Evolutionary conservation across 2,113 vertebrate species (phyloP).

Genomic region (Eclectus roratus): DNA sequence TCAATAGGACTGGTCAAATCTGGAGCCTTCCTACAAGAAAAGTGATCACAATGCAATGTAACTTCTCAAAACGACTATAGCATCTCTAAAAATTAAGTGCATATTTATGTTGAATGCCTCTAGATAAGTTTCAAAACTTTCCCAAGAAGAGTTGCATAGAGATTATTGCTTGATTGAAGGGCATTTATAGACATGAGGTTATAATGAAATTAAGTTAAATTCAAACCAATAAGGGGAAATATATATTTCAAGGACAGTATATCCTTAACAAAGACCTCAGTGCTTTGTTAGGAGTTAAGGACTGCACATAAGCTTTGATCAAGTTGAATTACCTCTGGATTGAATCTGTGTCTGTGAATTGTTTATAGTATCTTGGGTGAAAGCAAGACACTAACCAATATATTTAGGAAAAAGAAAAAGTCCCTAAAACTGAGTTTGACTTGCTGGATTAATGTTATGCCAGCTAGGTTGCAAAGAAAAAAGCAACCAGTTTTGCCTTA

Average conservation of each 20-base stretch:
- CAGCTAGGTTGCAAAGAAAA: not conserved
- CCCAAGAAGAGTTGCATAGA: slow-evolving; percentile 29
- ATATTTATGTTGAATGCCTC: not conserved
- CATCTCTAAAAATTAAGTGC: slow-evolving; percentile 26
- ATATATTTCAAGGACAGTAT: slow-evolving; percentile 27
- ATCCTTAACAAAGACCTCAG: slow-evolving; percentile 19
- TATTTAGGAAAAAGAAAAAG: not conserved
- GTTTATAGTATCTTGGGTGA: slow-evolving; percentile 53
- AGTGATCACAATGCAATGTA: not conserved
- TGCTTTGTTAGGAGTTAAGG: slow-evolving; percentile 24
- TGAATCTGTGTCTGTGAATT: slow-evolving; percentile 39
- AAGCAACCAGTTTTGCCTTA: not conserved
- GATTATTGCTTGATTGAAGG: slow-evolving; percentile 37
- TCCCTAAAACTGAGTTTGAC: not conserved
- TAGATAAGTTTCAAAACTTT: slow-evolving; percentile 32
- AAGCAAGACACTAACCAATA: slow-evolving; percentile 2
- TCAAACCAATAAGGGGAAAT: slow-evolving; percentile 15
- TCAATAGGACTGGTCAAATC: not conserved
- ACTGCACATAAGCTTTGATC: slow-evolving; percentile 57
- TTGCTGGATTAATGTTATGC: slow-evolving; percentile 12
- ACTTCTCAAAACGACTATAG: slow-evolving; percentile 2
- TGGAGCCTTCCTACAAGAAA: not conserved
- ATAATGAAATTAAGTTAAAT: slow-evolving; percentile 59
- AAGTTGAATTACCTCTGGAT: slow-evolving; percentile 45
- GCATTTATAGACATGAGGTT: slow-evolving; percentile 32